Evolutionary conservation across 2,113 vertebrate species (phyloP), one percentile per base, ranked within the genome.

Genomic region (Strix aluco): DNA sequence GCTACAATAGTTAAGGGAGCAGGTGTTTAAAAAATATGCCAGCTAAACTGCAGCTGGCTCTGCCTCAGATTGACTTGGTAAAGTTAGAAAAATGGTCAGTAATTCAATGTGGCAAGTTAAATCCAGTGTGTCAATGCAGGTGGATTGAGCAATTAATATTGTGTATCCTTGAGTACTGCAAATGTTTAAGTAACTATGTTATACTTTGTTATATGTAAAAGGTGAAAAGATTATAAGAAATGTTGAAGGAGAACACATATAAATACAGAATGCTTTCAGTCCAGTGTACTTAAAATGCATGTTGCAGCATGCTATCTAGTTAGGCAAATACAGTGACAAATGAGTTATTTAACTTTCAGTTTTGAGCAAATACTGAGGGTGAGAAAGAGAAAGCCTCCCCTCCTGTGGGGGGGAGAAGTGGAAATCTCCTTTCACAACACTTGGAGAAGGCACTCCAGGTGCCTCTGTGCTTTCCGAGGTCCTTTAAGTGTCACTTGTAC

Each of bases 61-160:
- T 27, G 36, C 42, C 38, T 40, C 12, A 54, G 49, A 88, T 61
- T 86, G 88, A 88, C 52, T 93, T 63, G 16, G 34, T 84, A 75
- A 88, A 51, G 36, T 90, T 93, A 75, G 82, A 63, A 93, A 86
- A 88, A 88, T 27, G 4, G 93, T 88, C 44, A 61, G 69, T 95
- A 93, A 95, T 88, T 82, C 77, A 62, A 4, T 49, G 25, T 88
- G 94, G 47, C 88, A 15, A 88, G 69, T 94, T 95, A 95, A 96
- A 92, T 92, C 54, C 88, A 63, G 6, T 69, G 65, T 95, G 83
- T 92, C 86, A 79, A 4, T 86, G 47, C 69, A 94, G 88, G 71
- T 59, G 95, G 88, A 73, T 81, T 49, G 67, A 83, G 54, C 69
- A 91, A 82, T 95, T 97, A 92, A 88, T 88, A 51, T 32, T 59